These are phyloP conservation scores for Lichenostomus cassidix DNA, from an alignment of 2,113 vertebrate species.

Conservation along the genomic window DNA sequence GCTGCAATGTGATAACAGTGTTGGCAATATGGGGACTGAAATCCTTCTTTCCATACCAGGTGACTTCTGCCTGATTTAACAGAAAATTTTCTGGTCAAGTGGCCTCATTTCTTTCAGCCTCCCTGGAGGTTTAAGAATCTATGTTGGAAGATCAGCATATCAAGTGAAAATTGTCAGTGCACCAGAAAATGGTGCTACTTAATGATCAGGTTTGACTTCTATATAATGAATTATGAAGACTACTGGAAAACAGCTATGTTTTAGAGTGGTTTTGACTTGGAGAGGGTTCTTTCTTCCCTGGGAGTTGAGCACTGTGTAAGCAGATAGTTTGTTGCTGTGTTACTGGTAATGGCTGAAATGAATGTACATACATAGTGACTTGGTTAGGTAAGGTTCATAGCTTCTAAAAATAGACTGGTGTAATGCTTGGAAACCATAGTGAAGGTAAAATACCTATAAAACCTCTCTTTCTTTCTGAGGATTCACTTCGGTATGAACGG, in stretches of 20 bases:
- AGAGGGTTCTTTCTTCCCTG: background rate
- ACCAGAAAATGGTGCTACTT: background rate
- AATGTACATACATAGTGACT: background rate
- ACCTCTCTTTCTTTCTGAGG: conserved; percentile 69
- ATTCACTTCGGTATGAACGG: conserved; percentile 97
- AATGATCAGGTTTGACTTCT: background rate
- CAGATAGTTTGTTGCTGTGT: background rate
- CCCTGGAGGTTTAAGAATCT: background rate
- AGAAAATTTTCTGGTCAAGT: background rate
- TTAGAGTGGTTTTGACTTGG: background rate
- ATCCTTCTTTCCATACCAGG: background rate
- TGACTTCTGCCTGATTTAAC: background rate
- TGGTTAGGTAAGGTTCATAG: background rate
- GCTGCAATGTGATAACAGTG: background rate
- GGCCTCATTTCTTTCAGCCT: background rate
- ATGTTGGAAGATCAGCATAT: background rate
- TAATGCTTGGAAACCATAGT: background rate
- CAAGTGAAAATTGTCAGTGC: background rate
- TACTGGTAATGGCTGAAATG: background rate
- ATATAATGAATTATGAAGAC: background rate
- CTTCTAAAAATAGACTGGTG: background rate
- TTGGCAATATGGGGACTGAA: background rate
- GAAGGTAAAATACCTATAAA: background rate
- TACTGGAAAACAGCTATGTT: background rate
- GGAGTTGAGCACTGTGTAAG: background rate